Evolutionary conservation across 2,888 invertebrate species (phyloP).

Genomic region (Coleophora flavipennella): DNA sequence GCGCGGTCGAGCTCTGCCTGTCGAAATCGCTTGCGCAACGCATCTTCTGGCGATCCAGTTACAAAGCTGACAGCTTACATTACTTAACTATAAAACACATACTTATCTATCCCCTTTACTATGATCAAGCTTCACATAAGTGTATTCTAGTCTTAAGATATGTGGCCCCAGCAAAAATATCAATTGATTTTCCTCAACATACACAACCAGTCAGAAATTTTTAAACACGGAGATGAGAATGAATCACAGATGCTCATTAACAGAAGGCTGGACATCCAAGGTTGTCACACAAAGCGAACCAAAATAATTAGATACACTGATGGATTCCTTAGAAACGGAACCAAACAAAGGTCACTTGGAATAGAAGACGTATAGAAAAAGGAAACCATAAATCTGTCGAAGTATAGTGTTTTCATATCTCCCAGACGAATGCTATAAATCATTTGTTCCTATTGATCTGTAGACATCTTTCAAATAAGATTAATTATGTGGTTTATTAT

Average conservation of each 20-base stretch:
- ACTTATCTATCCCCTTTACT: no score
- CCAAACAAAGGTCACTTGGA: conserved; percentile 30
- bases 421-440: background rate
- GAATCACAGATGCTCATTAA: background rate
- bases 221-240: no score
- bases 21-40: conserved; percentile 62
- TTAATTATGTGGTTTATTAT: no score
- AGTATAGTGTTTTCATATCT: background rate
- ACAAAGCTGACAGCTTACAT: conserved; percentile 24
- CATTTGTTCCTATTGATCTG: background rate
- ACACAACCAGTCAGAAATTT: no score
- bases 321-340: conserved; percentile 27
- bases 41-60: conserved; percentile 51
- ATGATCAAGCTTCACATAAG: no score
- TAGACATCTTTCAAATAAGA: no score
- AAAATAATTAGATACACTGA: conserved; percentile 14
- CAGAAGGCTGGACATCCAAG: conserved; percentile 27
- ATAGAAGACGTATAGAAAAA: background rate
- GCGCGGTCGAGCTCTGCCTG: conserved; percentile 28
- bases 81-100: no score
- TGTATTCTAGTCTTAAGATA: no score
- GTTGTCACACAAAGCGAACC: conserved; percentile 35
- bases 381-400: background rate
- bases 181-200: no score
- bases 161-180: no score